These are phyloP conservation scores for Trichomalopsis sarcophagae DNA, from an alignment of 1,140 invertebrate species.

Conservation along the genomic window DNA sequence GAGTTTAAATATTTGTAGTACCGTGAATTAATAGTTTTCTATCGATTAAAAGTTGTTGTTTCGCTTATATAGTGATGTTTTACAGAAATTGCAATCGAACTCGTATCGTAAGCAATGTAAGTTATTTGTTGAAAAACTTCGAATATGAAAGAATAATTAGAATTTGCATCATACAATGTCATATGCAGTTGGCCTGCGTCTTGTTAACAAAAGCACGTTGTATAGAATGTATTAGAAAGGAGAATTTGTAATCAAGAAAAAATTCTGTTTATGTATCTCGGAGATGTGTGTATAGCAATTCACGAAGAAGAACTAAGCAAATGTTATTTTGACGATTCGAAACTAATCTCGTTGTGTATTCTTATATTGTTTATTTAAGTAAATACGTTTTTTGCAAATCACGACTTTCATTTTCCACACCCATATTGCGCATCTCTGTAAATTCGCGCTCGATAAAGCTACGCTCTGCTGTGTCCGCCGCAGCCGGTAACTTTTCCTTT, in stretches of 20 bases:
- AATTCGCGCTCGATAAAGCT: too few species aligned
- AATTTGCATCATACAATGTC: background rate
- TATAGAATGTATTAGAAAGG: background rate
- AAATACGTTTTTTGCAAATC: conserved; percentile 25
- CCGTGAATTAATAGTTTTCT: background rate
- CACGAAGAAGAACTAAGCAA: background rate
- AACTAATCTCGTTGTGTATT: conserved; percentile 30
- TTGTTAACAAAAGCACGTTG: background rate
- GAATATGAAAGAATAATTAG: background rate
- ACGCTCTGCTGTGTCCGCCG: too few species aligned
- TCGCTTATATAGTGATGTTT: background rate
- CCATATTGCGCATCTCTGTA: too few species aligned
- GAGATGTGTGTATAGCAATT: background rate
- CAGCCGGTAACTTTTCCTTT: too few species aligned
- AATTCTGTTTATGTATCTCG: background rate
- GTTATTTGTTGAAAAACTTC: background rate
- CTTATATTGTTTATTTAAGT: conserved; percentile 33
- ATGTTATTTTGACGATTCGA: conserved; percentile 3
- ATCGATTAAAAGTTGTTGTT: background rate
- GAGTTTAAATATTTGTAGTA: background rate
- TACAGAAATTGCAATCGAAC: background rate
- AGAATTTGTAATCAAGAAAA: background rate
- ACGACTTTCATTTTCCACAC: background rate
- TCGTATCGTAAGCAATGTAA: background rate
- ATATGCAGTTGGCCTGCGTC: background rate